Evolutionary conservation across 1,140 invertebrate species (phyloP), one percentile per base, ranked within the genome.

Genomic region (Eulimnadia texana): DNA sequence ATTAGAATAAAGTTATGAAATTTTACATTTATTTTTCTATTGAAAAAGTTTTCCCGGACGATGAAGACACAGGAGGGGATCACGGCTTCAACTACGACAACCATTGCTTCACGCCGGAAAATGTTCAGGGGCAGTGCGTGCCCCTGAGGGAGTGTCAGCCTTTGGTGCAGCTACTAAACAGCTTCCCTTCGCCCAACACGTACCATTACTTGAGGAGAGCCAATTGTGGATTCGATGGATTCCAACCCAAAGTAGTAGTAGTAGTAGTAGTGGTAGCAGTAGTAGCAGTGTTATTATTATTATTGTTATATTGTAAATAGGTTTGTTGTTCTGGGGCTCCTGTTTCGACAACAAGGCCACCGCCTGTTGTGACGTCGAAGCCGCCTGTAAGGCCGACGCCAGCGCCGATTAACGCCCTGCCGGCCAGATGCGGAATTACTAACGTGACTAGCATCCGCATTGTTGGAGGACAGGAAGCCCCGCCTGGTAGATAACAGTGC

Each of bases 181-280:
- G 70, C 49, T 61, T 71, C 10, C 60, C 60, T 3, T 53, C 24
- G 27, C 52, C 57, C 11, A 52, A 67, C 60, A 68, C 67, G 6
- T 62, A 67, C 3, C 67, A 67, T 3, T 80, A 74, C 64, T 65
- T 82, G 13, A 72, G 75, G 10, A 68, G 68, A 47, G 79, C 77
- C 0, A 67, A 78, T 10, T 84, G 82, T 64, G 76, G 75, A 0
- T 80, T 72, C 55, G 71, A 76, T 29, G 74, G 73, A 19, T 62
- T 53, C 2, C 70, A 74, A 60, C 78, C 79, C 16, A 69, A 75
- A 64, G 78, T 81, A 3, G 80, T 42, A 22, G 10, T 0, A 23
- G 16, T 53, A 33, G 20, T 61, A 47, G n/a, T 23, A 50, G 33
- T 20, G 19, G 13, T 29, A 33, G 3, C 2, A 29, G 25, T 42